These are phyloP conservation scores for Amblyjoppa proteus DNA, from an alignment of 2,888 invertebrate species.

Conservation along the genomic window DNA sequence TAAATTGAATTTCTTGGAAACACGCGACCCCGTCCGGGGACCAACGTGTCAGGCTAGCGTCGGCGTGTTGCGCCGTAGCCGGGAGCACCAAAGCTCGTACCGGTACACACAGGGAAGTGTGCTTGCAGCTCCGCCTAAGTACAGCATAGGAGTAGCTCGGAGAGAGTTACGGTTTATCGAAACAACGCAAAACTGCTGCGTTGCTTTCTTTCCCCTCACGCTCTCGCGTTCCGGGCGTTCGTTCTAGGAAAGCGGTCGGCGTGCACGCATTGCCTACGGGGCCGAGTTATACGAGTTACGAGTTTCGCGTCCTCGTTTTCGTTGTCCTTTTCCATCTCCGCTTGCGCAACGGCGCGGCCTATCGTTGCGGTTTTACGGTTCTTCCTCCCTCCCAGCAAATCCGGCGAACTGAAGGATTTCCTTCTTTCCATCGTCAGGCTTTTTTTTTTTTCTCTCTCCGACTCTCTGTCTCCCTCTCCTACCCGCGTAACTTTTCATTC, in stretches of 20 bases:
- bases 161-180: slow-evolving; percentile 47
- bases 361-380: slow-evolving; percentile 28
- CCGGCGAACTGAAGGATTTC: slow-evolving; percentile 35
- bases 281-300: slow-evolving; percentile 50
- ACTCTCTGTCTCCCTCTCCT: neutral
- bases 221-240: neutral
- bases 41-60: neutral
- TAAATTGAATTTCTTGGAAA: slow-evolving; percentile 55
- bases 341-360: neutral
- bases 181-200: slow-evolving; percentile 41
- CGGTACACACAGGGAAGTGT: slow-evolving; percentile 1
- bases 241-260: slow-evolving; percentile 12
- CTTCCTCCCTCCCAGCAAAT: slow-evolving; percentile 2
- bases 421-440: slow-evolving; percentile 13
- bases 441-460: neutral
- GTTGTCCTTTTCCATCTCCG: slow-evolving; percentile 5
- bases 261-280: slow-evolving; percentile 34
- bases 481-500: neutral
- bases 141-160: slow-evolving; percentile 9
- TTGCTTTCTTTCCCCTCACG: neutral
- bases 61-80: neutral
- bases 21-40: slow-evolving; percentile 49
- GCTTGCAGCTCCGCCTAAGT: slow-evolving; percentile 13
- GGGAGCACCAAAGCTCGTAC: slow-evolving; percentile 35
- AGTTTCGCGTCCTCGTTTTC: slow-evolving; percentile 41